Conservation (phyloP, 2,888 invertebrate genomes). For the Ypsolopha sequella region DNA sequence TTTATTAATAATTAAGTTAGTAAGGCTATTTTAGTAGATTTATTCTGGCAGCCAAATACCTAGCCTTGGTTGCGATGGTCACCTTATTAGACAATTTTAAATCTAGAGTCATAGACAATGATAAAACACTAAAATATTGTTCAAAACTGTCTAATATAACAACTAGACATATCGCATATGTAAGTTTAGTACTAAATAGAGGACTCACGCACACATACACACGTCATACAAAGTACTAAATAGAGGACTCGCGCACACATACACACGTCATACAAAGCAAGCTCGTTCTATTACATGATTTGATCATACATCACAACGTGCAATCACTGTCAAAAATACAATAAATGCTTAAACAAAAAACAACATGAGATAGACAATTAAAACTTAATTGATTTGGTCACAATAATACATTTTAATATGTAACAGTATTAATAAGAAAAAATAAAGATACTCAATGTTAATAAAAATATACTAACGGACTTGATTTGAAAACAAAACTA, state of each 20-base stretch:
- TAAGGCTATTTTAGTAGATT: slow-evolving; percentile 66
- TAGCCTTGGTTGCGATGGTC: background rate
- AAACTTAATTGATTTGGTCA: slow-evolving; percentile 31
- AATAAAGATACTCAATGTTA: too few relatives aligned
- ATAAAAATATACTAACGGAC: too few relatives aligned
- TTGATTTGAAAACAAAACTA: too few relatives aligned
- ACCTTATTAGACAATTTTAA: background rate
- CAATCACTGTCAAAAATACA: background rate
- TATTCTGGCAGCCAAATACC: slow-evolving; percentile 1
- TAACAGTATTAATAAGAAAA: too few relatives aligned
- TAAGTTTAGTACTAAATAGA: too few relatives aligned
- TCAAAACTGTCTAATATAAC: too few relatives aligned
- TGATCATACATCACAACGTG: background rate
- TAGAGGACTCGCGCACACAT: background rate
- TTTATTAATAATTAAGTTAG: slow-evolving; percentile 54
- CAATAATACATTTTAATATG: too few relatives aligned
- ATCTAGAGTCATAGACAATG: background rate
- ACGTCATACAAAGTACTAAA: background rate
- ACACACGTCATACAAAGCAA: background rate
- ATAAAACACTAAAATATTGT: too few relatives aligned
- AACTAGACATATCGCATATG: background rate
- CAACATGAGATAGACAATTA: slow-evolving; percentile 29
- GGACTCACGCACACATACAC: background rate
- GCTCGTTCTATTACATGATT: background rate
- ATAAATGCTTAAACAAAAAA: background rate